A percentile compares a stretch with the other conserved stretches of the same genome.
These are phyloP conservation scores for Zele albiditarsus DNA, from an alignment of 2,888 invertebrate genomes.

Conservation along the genomic window DNA sequence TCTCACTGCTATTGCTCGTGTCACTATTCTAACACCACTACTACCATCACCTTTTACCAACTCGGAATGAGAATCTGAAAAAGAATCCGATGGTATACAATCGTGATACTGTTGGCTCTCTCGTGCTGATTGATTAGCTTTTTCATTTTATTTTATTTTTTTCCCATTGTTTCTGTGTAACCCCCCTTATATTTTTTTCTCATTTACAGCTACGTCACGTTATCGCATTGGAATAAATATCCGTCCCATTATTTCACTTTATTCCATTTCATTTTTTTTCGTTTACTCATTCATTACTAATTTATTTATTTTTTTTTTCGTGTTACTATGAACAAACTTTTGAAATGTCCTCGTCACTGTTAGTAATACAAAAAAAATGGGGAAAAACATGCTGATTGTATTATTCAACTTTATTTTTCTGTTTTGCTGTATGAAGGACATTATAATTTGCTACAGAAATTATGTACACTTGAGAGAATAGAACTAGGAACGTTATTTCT, in stretches of 20 bases:
- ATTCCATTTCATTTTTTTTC: conserved; percentile 5
- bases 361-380: conserved; percentile 8
- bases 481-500: too few relatives aligned
- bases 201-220: conserved; percentile 16
- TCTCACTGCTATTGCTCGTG: conserved; percentile 20
- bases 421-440: background rate
- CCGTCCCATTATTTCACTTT: background rate
- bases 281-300: conserved; percentile 23
- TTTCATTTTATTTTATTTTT: conserved; percentile 33
- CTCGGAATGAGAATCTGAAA: conserved; percentile 42
- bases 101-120: conserved; percentile 38
- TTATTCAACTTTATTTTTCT: background rate
- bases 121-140: conserved; percentile 52
- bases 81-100: conserved; percentile 49
- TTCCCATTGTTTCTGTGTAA: conserved; percentile 13
- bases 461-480: too few relatives aligned
- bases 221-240: conserved; percentile 8
- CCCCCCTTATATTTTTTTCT: conserved; percentile 1
- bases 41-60: conserved; percentile 11
- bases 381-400: conserved; percentile 6
- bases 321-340: background rate
- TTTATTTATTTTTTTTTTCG: conserved; percentile 3
- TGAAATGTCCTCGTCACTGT: background rate
- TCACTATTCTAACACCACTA: conserved; percentile 1
- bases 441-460: too few relatives aligned